Conservation (phyloP, 2,888 invertebrate genomes). For the Eupithecia insigniata region DNA sequence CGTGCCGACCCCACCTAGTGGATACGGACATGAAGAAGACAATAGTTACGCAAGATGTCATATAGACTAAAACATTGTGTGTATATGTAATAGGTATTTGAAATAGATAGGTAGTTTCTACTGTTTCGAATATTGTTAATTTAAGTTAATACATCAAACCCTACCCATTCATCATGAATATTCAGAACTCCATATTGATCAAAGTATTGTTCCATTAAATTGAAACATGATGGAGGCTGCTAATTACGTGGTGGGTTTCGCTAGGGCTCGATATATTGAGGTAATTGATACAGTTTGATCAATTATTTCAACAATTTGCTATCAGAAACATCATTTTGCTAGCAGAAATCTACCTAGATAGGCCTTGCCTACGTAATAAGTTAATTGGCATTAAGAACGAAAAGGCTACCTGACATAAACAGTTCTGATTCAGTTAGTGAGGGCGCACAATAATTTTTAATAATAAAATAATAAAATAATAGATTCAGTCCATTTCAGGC, state of each 20-base stretch:
- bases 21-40: too few species aligned
- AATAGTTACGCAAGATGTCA: neutral
- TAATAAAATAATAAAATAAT: too few species aligned
- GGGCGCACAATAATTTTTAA: too few species aligned
- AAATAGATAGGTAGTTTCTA: neutral
- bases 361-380: too few species aligned
- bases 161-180: neutral
- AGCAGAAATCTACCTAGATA: too few species aligned
- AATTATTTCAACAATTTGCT: neutral
- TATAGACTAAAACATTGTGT: neutral
- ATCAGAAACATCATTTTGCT: neutral
- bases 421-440: too few species aligned
- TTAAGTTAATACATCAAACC: neutral
- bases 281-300: constrained; percentile 1
- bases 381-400: too few species aligned
- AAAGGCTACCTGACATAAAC: too few species aligned
- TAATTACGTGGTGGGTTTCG: neutral
- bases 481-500: too few species aligned
- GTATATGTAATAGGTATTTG: neutral
- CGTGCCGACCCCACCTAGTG: too few species aligned
- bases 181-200: constrained; percentile 3
- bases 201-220: constrained; percentile 19
- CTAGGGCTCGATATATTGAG: neutral
- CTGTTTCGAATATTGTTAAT: neutral
- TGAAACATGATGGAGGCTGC: constrained; percentile 14